These are phyloP conservation scores for Neostethus bicornis DNA, from an alignment of 2,797 vertebrate species.

Conservation along the genomic window DNA sequence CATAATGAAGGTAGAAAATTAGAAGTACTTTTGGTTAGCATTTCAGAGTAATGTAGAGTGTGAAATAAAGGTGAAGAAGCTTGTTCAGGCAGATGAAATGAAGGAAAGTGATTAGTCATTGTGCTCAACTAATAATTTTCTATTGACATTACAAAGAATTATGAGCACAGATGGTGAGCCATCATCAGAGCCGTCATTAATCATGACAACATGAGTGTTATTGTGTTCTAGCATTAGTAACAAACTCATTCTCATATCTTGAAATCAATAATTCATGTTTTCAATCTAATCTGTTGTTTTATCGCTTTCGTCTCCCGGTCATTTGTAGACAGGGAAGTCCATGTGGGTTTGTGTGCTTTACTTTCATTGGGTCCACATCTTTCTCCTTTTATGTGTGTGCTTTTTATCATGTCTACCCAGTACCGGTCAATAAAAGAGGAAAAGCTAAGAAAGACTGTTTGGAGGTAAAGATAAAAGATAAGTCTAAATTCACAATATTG, in stretches of 20 bases:
- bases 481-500: too few relatives aligned
- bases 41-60: too few relatives aligned
- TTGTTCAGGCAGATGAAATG: too few relatives aligned
- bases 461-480: neutral
- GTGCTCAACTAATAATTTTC: too few relatives aligned
- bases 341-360: constrained; percentile 42
- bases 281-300: constrained; percentile 23
- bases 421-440: constrained; percentile 28
- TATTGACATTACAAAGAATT: too few relatives aligned
- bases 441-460: constrained; percentile 1
- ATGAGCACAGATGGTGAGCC: neutral
- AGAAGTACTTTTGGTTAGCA: too few relatives aligned
- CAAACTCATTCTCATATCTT: constrained; percentile 8
- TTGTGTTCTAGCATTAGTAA: constrained; percentile 18
- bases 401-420: constrained; percentile 57
- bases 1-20: too few relatives aligned
- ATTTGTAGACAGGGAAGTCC: constrained; percentile 26
- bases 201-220: constrained; percentile 31
- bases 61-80: too few relatives aligned
- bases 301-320: constrained; percentile 15
- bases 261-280: constrained; percentile 14
- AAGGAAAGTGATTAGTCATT: too few relatives aligned
- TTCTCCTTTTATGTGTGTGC: constrained; percentile 14
- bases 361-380: constrained; percentile 40
- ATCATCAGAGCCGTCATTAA: constrained; percentile 13